Conservation (phyloP, 2,888 invertebrate genomes). For the Heterodera filipjevi region DNA sequence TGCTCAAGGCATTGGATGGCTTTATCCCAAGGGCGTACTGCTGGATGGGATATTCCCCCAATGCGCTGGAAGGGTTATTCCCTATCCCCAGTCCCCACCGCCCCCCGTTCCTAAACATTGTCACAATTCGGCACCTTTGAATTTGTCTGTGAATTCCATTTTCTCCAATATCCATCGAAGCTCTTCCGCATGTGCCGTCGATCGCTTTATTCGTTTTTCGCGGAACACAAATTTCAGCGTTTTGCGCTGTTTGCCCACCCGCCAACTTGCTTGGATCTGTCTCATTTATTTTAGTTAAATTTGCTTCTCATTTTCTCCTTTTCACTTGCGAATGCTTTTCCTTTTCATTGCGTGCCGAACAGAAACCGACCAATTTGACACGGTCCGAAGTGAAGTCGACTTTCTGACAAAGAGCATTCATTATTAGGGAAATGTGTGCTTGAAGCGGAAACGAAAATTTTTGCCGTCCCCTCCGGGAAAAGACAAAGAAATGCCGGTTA, state of each 20-base stretch:
- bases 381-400: constrained; percentile 40
- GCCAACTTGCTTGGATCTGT: constrained; percentile 45
- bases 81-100: background rate
- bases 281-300: background rate
- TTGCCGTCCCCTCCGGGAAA: too few relatives aligned
- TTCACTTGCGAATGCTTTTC: constrained; percentile 36
- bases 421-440: too few relatives aligned
- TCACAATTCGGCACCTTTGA: constrained; percentile 41
- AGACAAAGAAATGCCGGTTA: too few relatives aligned
- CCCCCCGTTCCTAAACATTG: background rate
- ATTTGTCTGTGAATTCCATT: constrained; percentile 52
- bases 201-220: constrained; percentile 20
- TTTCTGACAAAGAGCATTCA: constrained; percentile 33
- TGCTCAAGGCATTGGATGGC: too few relatives aligned
- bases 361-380: constrained; percentile 43
- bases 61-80: background rate
- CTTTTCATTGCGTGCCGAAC: constrained; percentile 47
- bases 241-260: constrained; percentile 39
- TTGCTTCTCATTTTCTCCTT: background rate
- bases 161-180: constrained; percentile 56
- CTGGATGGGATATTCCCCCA: too few relatives aligned
- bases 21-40: too few relatives aligned
- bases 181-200: constrained; percentile 48
- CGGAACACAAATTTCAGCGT: constrained; percentile 40
- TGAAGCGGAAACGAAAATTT: too few relatives aligned